These are phyloP conservation scores for Ochropleura leucogaster DNA, from an alignment of 2,888 invertebrate genomes.

Conservation along the genomic window DNA sequence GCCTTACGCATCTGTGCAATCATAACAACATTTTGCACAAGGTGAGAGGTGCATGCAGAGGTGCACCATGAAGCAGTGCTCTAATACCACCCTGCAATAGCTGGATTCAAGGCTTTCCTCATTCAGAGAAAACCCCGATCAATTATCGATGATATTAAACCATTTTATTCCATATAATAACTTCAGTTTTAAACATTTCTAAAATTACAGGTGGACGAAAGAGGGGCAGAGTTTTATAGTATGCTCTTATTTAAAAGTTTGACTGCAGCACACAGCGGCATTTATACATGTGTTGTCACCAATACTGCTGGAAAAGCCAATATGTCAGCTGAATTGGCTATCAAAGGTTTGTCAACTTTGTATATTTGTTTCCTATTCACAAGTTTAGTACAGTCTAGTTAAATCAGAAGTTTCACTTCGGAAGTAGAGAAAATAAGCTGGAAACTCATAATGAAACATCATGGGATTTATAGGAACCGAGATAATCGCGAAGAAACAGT, in stretches of 20 bases:
- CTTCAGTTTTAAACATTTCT: background rate
- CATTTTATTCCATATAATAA: background rate
- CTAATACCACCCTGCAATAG: background rate
- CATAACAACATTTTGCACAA: background rate
- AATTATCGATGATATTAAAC: too few relatives aligned
- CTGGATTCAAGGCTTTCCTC: background rate
- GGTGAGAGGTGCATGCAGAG: too few relatives aligned
- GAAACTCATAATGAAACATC: too few relatives aligned
- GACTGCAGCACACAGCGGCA: slow-evolving; percentile 92
- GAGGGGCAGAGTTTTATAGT: slow-evolving; percentile 93
- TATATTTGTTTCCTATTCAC: background rate
- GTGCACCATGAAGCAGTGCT: background rate
- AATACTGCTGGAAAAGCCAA: slow-evolving; percentile 94
- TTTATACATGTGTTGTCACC: slow-evolving; percentile 93
- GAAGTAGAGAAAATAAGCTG: too few relatives aligned
- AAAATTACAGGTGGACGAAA: slow-evolving; percentile 90
- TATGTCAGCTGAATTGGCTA: slow-evolving; percentile 93
- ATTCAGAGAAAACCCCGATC: too few relatives aligned
- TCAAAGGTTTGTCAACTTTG: slow-evolving; percentile 88
- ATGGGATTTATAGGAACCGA: too few relatives aligned
- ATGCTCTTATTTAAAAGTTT: slow-evolving; percentile 93
- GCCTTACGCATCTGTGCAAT: background rate
- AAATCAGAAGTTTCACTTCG: too few relatives aligned
- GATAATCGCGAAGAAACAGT: too few relatives aligned
- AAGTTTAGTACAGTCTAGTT: background rate